Percentiles rank a stretch among this genome's conserved stretches.
phyloP scores from a whole-genome alignment of 1,140 invertebrate genomes.

The Lerema accius region DNA sequence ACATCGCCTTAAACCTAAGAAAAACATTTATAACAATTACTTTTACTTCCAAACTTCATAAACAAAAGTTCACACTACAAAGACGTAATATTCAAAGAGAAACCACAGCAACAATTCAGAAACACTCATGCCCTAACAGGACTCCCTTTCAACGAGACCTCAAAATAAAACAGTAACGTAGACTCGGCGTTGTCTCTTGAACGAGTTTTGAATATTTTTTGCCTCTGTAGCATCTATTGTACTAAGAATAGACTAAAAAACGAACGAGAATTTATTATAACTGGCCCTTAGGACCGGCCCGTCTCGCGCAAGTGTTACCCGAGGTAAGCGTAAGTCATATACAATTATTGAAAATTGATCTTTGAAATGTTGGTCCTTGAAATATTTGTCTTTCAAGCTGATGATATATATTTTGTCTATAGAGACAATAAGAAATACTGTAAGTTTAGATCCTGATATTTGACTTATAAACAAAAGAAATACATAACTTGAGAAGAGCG shows the following conservation, averaged over 20 bases:
- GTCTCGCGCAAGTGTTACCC: neutral
- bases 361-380: neutral
- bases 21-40: no score
- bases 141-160: conserved; percentile 29
- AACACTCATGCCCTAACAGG: conserved; percentile 16
- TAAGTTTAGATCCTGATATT: no score
- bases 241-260: conserved; percentile 32
- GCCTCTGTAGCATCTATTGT: conserved; percentile 19
- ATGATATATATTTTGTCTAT: no score
- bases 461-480: no score
- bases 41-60: neutral
- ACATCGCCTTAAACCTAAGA: no score
- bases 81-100: neutral
- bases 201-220: conserved; percentile 31
- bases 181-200: conserved; percentile 19
- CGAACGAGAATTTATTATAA: conserved; percentile 19
- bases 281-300: conserved; percentile 11
- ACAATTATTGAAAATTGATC: conserved; percentile 23
- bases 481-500: no score
- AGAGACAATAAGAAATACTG: no score
- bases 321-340: conserved; percentile 14
- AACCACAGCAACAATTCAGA: conserved; percentile 11
- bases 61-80: neutral
- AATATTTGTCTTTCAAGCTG: no score
- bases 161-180: conserved; percentile 30